Conservation (phyloP, 2,113 vertebrate genomes). For the Zapornia atra region DNA sequence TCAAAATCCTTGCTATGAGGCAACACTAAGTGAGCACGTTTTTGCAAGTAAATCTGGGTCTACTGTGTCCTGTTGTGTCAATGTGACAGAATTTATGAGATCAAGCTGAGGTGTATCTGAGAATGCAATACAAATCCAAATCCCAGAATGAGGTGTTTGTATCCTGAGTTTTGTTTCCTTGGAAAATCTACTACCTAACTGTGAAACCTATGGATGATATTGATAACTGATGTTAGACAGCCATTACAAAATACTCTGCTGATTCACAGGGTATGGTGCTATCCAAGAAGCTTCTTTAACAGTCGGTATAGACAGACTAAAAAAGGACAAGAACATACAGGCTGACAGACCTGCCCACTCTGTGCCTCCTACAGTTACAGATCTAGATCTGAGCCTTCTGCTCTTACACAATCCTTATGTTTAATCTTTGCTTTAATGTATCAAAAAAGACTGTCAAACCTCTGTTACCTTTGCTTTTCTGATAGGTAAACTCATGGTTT, state of each 20-base stretch:
- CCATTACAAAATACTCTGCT: background rate
- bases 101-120: background rate
- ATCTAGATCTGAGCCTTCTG: background rate
- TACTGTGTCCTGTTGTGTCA: background rate
- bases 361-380: background rate
- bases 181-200: background rate
- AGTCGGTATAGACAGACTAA: background rate
- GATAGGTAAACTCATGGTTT: conserved; percentile 98
- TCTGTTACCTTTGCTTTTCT: conserved; percentile 92
- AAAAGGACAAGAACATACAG: background rate
- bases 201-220: background rate
- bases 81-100: background rate
- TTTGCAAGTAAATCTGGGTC: background rate
- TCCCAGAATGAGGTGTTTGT: background rate
- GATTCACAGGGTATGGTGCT: background rate
- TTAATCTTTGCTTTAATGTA: background rate
- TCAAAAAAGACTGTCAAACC: background rate
- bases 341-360: background rate
- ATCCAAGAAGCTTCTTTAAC: background rate
- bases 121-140: background rate
- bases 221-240: background rate
- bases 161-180: background rate
- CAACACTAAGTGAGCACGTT: background rate
- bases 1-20: background rate
- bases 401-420: background rate